Base-by-base conservation (phyloP, 1,140 invertebrate genomes). In the Drosophila obscura region DNA sequence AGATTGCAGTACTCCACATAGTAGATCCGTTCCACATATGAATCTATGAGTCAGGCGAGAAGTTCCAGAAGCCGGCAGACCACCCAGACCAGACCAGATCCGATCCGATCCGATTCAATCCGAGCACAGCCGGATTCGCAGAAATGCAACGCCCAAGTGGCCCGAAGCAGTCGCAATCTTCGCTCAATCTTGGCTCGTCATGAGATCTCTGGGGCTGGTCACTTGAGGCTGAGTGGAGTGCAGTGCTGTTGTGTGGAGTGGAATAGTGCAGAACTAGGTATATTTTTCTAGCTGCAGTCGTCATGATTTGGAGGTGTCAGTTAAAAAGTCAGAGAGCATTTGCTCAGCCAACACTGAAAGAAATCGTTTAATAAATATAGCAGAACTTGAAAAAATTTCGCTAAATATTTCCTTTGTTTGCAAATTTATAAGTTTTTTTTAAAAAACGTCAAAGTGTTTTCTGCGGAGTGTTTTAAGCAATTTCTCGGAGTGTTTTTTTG, bases 251-350 rank as follows among this genome's bases (percentile, higher is more conserved):
- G 61, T 61, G 56, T 76, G 46, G 59, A 53, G 61, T 77, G 75
- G 52, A 39, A 28, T 53, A 55, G 50, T 22, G 35, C 9, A 22
- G 44, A 64, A 39, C 52, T 66, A 66, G 63, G 43, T 68, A 77
- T 80, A 80, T 80, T 81, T 85, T 85, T 81, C 43, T 62, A 87
- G 69, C 76, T 71, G 77, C 81, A 63, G 71, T 75, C 65, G 72
- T 50, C 62, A 57, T 79, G 51, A 75, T 44, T 62, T 56, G 52
- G 41, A 62, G 65, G 62, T 76, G 56, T 69, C 59, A 53, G 41
- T 50, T 50, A 46, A 71, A 57, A 71, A 71, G 60, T 52, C 56
- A 75, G 22, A 73, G 66, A 75, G 72, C 52, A 58, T 76, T 75
- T 66, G 51, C 72, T 16, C 26, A 43, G n/a, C 5, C 8, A 28